These are phyloP conservation scores for Agapornis canus DNA, from an alignment of 2,797 vertebrate genomes.

Conservation along the genomic window DNA sequence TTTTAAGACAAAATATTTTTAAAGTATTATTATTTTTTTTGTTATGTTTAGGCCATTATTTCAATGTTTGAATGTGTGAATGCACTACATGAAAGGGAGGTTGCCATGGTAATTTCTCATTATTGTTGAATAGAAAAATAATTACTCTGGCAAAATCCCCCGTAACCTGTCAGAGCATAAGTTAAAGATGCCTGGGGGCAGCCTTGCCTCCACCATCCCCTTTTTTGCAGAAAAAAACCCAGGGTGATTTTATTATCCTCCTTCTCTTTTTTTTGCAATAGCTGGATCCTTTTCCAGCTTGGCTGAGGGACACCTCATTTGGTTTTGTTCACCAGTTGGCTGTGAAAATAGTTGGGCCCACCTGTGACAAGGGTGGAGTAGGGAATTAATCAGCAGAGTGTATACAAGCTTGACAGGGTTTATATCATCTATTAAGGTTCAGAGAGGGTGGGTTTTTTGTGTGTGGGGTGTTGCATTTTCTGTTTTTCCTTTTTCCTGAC, in stretches of 20 bases:
- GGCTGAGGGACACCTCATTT: neutral
- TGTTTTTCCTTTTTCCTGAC: neutral
- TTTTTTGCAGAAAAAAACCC: slow-evolving; percentile 46
- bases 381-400: slow-evolving; percentile 27
- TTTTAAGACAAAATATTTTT: slow-evolving; percentile 71
- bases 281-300: slow-evolving; percentile 2
- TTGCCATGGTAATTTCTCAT: slow-evolving; percentile 89
- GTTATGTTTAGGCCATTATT: slow-evolving; percentile 75
- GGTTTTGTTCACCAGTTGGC: slow-evolving; percentile 6
- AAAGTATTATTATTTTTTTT: slow-evolving; percentile 63
- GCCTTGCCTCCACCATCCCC: slow-evolving; percentile 66
- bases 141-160: slow-evolving; percentile 85
- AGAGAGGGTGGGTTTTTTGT: neutral
- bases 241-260: neutral
- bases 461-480: neutral
- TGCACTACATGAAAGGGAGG: slow-evolving; percentile 76
- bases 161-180: slow-evolving; percentile 83
- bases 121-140: slow-evolving; percentile 87
- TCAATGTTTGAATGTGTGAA: slow-evolving; percentile 72
- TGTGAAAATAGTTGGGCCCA: neutral
- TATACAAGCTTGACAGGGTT: neutral
- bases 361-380: slow-evolving; percentile 41
- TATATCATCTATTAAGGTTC: neutral
- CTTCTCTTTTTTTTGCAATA: neutral
- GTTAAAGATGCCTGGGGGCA: slow-evolving; percentile 82